A percentile compares a stretch with the other conserved stretches of the same genome.
Conservation (phyloP, 1,140 invertebrate genomes). For the Bombyx mori region ASM3026992v2 NC_085121.1:10606001-10606500, state of each 20-base stretch:
- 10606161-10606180: too few relatives aligned
- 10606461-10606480: slow-evolving; percentile 65
- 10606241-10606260: slow-evolving; percentile 10
- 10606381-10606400: slow-evolving; percentile 61
- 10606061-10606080: too few relatives aligned
- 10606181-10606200: slow-evolving; percentile 14
- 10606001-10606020: too few relatives aligned
- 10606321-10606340: slow-evolving; percentile 30
- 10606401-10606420: slow-evolving; percentile 48
- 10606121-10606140: too few relatives aligned
- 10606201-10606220: slow-evolving; percentile 63
- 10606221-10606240: slow-evolving; percentile 31
- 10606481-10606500: slow-evolving; percentile 68
- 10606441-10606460: slow-evolving; percentile 67
- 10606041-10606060: too few relatives aligned
- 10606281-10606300: slow-evolving; percentile 13
- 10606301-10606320: slow-evolving; percentile 27
- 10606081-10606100: too few relatives aligned
- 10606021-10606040: too few relatives aligned
- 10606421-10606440: slow-evolving; percentile 39
- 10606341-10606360: slow-evolving; percentile 55
- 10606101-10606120: too few relatives aligned
- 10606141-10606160: too few relatives aligned
- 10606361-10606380: slow-evolving; percentile 55
- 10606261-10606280: slow-evolving; percentile 43